phyloP scores from a whole-genome alignment of 2,888 invertebrate genomes.

The Hypercompe scribonia region DNA sequence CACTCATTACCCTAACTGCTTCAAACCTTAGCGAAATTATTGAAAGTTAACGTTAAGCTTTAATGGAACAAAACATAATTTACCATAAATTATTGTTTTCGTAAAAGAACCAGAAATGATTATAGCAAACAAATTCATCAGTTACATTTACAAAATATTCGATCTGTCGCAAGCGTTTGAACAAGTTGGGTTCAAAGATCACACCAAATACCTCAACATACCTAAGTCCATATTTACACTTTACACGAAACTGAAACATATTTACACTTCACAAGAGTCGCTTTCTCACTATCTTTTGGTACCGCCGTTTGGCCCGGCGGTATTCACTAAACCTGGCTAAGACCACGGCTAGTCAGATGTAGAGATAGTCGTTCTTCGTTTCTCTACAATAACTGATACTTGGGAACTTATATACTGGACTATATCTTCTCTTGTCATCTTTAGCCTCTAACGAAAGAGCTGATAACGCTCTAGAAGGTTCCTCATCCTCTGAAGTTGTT shows the following conservation, averaged over 20 bases:
- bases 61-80: not conserved
- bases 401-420: slow-evolving; percentile 83
- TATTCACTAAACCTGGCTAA: slow-evolving; percentile 54
- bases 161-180: slow-evolving; percentile 13
- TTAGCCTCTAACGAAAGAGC: slow-evolving; percentile 81
- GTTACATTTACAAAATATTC: not conserved
- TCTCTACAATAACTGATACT: slow-evolving; percentile 81
- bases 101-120: not conserved
- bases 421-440: slow-evolving; percentile 76
- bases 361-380: slow-evolving; percentile 81
- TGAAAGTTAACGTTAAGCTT: not conserved
- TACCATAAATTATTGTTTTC: not conserved
- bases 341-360: slow-evolving; percentile 76
- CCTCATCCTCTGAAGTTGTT: slow-evolving; percentile 67
- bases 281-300: slow-evolving; percentile 62
- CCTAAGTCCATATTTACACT: slow-evolving; percentile 70
- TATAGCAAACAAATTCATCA: slow-evolving; percentile 7
- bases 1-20: slow-evolving; percentile 45
- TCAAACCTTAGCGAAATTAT: slow-evolving; percentile 11
- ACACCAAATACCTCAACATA: slow-evolving; percentile 57
- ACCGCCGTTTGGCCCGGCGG: slow-evolving; percentile 54
- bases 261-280: slow-evolving; percentile 73
- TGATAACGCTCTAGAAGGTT: slow-evolving; percentile 75
- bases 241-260: slow-evolving; percentile 65
- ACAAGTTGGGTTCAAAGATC: slow-evolving; percentile 50